phyloP scores from a whole-genome alignment of 2,113 vertebrate species.

The Rattus rattus region DNA sequence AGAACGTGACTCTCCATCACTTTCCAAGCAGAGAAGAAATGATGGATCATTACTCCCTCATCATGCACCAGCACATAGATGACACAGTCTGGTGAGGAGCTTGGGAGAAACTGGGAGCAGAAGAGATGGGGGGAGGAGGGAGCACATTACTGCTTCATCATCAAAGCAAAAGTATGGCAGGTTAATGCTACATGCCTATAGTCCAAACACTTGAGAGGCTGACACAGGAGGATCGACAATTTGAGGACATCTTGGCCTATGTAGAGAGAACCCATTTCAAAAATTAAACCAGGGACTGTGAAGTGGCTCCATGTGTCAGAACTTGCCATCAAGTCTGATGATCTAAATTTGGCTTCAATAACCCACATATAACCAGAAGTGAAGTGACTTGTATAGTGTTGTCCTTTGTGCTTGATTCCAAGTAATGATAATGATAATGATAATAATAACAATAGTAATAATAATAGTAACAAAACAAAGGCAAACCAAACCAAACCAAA shows the following conservation, averaged over 20 bases:
- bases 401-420: background rate
- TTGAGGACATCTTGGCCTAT: background rate
- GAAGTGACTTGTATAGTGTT: background rate
- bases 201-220: background rate
- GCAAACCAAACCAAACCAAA: background rate
- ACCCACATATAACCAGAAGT: background rate
- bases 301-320: background rate
- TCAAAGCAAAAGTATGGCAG: background rate
- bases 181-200: background rate
- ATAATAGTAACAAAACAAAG: background rate
- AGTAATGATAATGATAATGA: background rate
- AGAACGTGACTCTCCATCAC: no score
- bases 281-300: background rate
- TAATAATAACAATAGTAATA: background rate
- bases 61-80: background rate
- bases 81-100: background rate
- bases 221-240: background rate
- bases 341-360: background rate
- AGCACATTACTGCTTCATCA: background rate
- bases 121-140: background rate
- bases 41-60: background rate
- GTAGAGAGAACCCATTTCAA: background rate
- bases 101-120: background rate
- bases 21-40: background rate
- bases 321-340: background rate